Evolutionary conservation across 2,113 vertebrate genomes (phyloP), one percentile per base, ranked within the genome.

Genomic region (Tonatia bakeri): DNA sequence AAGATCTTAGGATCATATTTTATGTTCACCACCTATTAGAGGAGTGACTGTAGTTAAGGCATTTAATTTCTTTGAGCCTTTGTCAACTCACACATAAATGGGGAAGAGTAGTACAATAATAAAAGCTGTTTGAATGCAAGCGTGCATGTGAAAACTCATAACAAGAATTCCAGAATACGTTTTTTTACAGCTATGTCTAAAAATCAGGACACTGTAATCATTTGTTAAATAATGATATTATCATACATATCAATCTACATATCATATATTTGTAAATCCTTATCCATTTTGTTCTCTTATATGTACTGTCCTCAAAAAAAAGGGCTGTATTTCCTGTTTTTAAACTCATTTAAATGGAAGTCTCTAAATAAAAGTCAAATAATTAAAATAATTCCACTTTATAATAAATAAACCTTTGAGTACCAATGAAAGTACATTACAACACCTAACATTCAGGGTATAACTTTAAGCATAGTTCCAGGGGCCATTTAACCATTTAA

Each of bases 311-410:
- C 13, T 79, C 15, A 88, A 83, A 89, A 26, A 64, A 61, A 31
- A 38, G 24, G 15, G 14, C 6, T 92, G 26, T 28, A 11, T 28
- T 92, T 56, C 47, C 36, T 28, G n/a, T 67, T 84, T 59, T 61
- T 82, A 45, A 82, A 17, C 13, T 36, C 8, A 3, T 64, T 91
- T 65, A 70, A 70, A 85, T 7, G n/a, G n/a, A 83, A 72, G 22
- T 87, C n/a, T 94, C n/a, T 56, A 94, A 95, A 80, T 61, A 87
- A 75, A 93, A 90, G 45, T 28, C 17, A 45, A 86, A 52, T 31
- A 38, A 10, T 70, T 76, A 93, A 94, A 86, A 87, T 91, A 73
- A 94, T 43, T 82, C 87, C 45, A 69, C 26, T 87, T 92, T 84
- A 38, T 56, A 56, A 90, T 69, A 73, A 90, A 50, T 40, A 75